phyloP scores from a whole-genome alignment of 2,888 invertebrate species.

The Drosophila cognata region DNA sequence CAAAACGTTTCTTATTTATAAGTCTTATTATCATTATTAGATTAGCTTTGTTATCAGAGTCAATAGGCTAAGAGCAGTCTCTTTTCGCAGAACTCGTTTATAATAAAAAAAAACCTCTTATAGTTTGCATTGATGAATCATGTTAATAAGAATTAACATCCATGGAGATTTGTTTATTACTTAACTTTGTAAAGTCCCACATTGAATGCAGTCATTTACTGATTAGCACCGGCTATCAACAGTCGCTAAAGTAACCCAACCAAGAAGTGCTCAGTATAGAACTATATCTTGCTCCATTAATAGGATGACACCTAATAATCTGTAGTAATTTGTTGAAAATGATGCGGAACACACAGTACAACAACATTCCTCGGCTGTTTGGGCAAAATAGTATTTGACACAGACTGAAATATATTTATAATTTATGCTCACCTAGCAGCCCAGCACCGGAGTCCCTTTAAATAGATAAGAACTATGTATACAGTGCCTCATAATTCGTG shows the following conservation, averaged over 20 bases:
- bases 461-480: constrained; percentile 44
- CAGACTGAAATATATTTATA: constrained; percentile 74
- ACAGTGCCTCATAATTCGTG: constrained; percentile 56
- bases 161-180: background rate
- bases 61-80: background rate
- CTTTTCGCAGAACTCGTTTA: background rate
- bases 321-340: constrained; percentile 71
- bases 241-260: constrained; percentile 42
- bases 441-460: constrained; percentile 52
- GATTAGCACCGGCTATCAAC: constrained; percentile 42
- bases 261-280: constrained; percentile 6
- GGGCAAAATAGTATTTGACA: constrained; percentile 69
- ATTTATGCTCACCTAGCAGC: constrained; percentile 71
- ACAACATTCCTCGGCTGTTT: constrained; percentile 71
- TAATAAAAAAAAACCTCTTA: background rate
- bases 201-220: constrained; percentile 1
- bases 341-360: constrained; percentile 54
- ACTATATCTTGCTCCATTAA: constrained; percentile 53
- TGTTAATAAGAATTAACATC: background rate
- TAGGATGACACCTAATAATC: constrained; percentile 63
- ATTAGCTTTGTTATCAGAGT: background rate
- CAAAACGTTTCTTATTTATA: background rate
- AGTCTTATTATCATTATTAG: background rate
- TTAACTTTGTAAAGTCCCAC: constrained; percentile 8
- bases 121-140: background rate